A percentile compares a stretch with the other conserved stretches of the same genome.
Conservation (phyloP, 2,797 vertebrate genomes). For the Aselliscus stoliczkanus region DNA sequence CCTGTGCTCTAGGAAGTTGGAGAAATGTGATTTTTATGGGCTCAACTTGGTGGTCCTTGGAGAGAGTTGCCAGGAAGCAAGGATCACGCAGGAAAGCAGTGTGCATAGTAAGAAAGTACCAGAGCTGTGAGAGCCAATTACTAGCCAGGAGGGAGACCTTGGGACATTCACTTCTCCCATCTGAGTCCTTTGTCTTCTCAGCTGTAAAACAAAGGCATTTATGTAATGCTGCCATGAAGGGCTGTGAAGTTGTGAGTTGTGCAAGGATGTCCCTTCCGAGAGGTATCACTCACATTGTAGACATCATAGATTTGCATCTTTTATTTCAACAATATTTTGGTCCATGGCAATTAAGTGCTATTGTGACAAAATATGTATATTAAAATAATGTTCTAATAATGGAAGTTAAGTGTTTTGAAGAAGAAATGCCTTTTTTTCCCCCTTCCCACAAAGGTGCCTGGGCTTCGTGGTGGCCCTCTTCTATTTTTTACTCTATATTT, state of each 20-base stretch:
- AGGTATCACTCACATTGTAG: accelerated
- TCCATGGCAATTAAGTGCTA: neutral
- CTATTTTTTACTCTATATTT: neutral
- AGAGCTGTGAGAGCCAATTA: neutral
- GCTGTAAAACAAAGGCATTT: neutral
- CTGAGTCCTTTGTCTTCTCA: neutral
- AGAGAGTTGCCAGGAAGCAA: neutral
- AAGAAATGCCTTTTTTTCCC: neutral
- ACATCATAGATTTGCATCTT: neutral
- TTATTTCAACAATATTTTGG: neutral
- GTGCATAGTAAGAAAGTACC: neutral
- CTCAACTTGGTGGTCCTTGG: slow-evolving; percentile 46
- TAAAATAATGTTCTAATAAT: neutral
- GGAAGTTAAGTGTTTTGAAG: neutral
- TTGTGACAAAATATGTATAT: neutral
- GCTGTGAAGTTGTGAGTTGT: neutral
- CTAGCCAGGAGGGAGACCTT: neutral
- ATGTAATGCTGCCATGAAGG: neutral
- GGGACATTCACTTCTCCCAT: neutral
- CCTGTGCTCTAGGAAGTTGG: slow-evolving; percentile 46
- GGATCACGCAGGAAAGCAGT: neutral
- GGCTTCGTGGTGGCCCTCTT: neutral
- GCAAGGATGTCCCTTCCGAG: accelerated
- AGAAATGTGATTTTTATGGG: slow-evolving; percentile 25
- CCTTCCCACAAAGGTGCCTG: neutral